These are phyloP conservation scores for Rhagoletis zephyria DNA, from an alignment of 1,140 invertebrate species.

Conservation along the genomic window DNA sequence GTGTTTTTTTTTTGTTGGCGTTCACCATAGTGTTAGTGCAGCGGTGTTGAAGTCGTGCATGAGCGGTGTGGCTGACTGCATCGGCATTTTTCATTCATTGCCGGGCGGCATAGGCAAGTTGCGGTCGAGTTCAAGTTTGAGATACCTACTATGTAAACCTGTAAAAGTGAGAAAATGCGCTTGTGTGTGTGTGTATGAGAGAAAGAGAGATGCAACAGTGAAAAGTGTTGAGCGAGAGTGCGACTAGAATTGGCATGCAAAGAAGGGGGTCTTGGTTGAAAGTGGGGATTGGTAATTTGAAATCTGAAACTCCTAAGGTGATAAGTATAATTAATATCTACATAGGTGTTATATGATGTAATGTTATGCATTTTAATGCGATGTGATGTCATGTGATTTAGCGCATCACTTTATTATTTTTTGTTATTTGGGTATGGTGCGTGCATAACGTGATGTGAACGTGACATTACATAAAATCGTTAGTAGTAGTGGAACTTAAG, in stretches of 20 bases:
- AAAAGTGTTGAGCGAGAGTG: background rate
- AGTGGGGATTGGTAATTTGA: too few species aligned
- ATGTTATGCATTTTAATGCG: too few species aligned
- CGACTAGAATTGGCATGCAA: background rate
- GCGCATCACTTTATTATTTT: too few species aligned
- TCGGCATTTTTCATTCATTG: conserved; percentile 49
- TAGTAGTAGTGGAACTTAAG: too few species aligned
- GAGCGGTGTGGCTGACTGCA: conserved; percentile 24
- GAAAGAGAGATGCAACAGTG: background rate
- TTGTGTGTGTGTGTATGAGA: background rate
- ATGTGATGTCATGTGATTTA: too few species aligned
- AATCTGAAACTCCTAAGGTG: too few species aligned
- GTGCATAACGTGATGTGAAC: too few species aligned
- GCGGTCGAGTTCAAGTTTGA: conserved; percentile 51
- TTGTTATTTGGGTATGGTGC: too few species aligned
- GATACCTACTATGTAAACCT: conserved; percentile 35
- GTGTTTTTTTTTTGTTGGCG: background rate
- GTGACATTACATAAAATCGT: too few species aligned
- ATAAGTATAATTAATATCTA: too few species aligned
- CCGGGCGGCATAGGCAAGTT: conserved; percentile 20
- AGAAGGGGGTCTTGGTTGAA: background rate
- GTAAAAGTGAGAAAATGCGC: background rate
- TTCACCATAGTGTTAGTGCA: conserved; percentile 5
- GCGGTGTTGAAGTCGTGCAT: background rate
- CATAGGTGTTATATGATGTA: too few species aligned